Evolutionary conservation across 92 coral and sea anemone genomes (phyloP), one percentile per base, ranked within the genome.

Genomic region (Metridium senile): DNA sequence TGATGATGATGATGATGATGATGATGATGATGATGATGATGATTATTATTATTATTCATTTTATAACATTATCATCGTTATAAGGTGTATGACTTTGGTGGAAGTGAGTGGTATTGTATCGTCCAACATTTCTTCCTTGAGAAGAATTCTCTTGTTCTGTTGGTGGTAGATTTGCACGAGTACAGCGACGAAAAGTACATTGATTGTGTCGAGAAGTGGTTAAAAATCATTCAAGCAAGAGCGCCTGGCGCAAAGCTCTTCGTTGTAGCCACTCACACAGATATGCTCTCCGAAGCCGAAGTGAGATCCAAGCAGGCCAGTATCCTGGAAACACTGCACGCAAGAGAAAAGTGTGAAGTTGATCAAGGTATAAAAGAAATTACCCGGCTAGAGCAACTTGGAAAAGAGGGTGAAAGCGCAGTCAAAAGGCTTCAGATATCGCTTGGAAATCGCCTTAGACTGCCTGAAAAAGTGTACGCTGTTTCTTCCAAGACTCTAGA

Each of bases 101-200:
- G 93, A 46, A 72, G 82, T 33, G 79, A 71, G 23, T 75, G 82
- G 70, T 89, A 89, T 57, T 63, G 67, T 34, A 63, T 89, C 9
- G 93, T 81, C 19, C 93, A 89, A 58, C 93, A 77, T 26, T 81
- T 89, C 49, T 89, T 89, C 61, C 74, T 85, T 21, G 93, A 85
- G 70, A 74, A 76, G 62, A 66, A 68, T 51, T 79, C 93, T 7
- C 69, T 89, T 11, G 78, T 89, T 23, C 78, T 81, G 25, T 76
- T 89, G 4, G 84, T 81, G 11, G 81, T 89, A 17, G 81, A 76
- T 69, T 68, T 89, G 65, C 65, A 71, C 1, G 74, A 84, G 51
- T 89, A 89, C 79, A 25, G 74, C 20, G 86, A 61, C 1, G 66
- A 74, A 51, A 58, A 33, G 43, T 89, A 58, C 66, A 61, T 62